Conservation (phyloP, 2,888 invertebrate species). For the Melinaea menophilus region DNA sequence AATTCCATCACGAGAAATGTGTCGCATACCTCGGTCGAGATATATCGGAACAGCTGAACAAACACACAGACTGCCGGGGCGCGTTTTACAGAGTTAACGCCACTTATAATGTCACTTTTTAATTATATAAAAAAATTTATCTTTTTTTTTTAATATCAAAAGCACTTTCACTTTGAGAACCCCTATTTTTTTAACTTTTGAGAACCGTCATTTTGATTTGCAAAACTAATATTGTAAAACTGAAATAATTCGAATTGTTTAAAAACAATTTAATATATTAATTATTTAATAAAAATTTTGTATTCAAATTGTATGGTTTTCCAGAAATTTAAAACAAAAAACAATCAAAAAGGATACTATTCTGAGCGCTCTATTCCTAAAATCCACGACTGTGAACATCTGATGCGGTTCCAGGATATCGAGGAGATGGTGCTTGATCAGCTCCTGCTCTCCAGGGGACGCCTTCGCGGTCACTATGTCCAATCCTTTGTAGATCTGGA, state of each 20-base stretch:
- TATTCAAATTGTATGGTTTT: no score
- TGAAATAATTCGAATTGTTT: no score
- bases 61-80: conserved; percentile 11
- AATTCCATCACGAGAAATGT: conserved; percentile 27
- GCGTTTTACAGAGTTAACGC: conserved; percentile 26
- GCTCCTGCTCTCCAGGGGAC: conserved; percentile 84
- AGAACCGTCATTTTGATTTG: neutral
- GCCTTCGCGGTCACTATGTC: conserved; percentile 97
- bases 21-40: conserved; percentile 23
- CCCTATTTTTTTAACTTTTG: neutral
- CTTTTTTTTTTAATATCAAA: neutral
- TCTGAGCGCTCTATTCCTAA: conserved; percentile 86
- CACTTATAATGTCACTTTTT: conserved; percentile 16
- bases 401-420: conserved; percentile 78
- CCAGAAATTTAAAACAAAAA: no score
- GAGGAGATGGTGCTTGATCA: conserved; percentile 53
- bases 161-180: neutral
- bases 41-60: conserved; percentile 19
- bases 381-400: conserved; percentile 90
- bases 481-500: conserved; percentile 94
- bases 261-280: no score
- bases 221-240: no score
- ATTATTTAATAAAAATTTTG: no score
- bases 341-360: conserved; percentile 85
- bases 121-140: neutral